phyloP scores from a whole-genome alignment of 2,113 vertebrate species.

The Tinamus guttatus region DNA sequence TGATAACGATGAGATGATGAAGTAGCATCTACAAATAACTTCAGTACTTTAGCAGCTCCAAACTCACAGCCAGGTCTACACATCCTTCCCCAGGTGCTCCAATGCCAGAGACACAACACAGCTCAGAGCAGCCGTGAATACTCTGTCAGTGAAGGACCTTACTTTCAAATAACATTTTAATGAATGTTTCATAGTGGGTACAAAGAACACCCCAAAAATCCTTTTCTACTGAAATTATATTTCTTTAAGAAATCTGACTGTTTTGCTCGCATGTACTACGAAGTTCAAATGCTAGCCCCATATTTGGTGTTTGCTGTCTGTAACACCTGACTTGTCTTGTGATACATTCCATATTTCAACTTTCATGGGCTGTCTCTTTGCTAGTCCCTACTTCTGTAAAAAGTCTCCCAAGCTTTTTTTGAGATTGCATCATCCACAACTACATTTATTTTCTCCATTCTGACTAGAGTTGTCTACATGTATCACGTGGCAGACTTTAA shows the following conservation, averaged over 20 bases:
- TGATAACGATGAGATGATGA: neutral
- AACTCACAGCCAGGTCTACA: slow-evolving; percentile 14
- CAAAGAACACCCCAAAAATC: neutral
- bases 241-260: neutral
- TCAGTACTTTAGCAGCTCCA: neutral
- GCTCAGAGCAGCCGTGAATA: neutral
- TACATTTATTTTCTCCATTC: neutral
- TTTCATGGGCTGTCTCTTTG: neutral
- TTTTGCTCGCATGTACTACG: neutral
- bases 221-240: neutral
- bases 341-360: neutral
- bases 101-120: neutral
- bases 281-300: neutral
- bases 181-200: neutral
- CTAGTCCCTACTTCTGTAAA: neutral
- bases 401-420: neutral
- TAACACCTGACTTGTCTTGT: neutral
- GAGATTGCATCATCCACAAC: neutral
- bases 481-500: neutral
- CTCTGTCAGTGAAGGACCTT: neutral
- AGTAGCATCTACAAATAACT: slow-evolving; percentile 33
- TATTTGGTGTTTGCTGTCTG: neutral
- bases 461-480: neutral
- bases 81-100: neutral
- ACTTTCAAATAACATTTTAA: neutral